phyloP scores from a whole-genome alignment of 2,888 invertebrate species.

The Apotomis betuletana region DNA sequence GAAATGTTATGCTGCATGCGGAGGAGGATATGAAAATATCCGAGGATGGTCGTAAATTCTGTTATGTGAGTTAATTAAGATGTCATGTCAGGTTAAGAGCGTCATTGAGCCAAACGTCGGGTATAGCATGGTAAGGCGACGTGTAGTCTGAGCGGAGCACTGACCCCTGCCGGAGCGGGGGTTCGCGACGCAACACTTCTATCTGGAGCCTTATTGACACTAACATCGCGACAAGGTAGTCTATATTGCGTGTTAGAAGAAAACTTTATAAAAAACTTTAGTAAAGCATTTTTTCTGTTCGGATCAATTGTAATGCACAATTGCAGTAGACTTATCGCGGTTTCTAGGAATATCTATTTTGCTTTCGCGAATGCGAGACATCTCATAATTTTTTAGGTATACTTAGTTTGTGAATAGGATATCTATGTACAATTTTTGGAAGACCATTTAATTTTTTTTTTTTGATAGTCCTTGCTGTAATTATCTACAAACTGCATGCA shows the following conservation, averaged over 20 bases:
- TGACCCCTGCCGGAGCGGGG: slow-evolving; percentile 59
- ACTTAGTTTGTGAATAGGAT: not conserved
- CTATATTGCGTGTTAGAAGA: not conserved
- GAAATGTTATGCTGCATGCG: slow-evolving; percentile 1
- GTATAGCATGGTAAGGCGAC: slow-evolving; percentile 54
- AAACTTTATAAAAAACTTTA: slow-evolving; percentile 16
- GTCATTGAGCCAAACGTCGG: slow-evolving; percentile 41
- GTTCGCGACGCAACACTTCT: slow-evolving; percentile 28
- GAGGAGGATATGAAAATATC: not conserved
- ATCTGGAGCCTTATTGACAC: slow-evolving; percentile 39
- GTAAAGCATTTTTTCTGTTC: not conserved
- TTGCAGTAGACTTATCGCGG: too few relatives aligned
- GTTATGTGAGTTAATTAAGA: slow-evolving; percentile 1
- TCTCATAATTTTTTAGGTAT: not conserved
- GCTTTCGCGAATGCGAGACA: not conserved
- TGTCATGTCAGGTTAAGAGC: slow-evolving; percentile 12
- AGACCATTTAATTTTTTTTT: too few relatives aligned
- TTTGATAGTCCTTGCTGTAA: too few relatives aligned
- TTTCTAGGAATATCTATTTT: not conserved
- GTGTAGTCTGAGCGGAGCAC: slow-evolving; percentile 65
- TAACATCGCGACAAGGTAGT: slow-evolving; percentile 16
- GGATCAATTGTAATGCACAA: not conserved
- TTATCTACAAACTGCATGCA: too few relatives aligned
- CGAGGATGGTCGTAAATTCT: not conserved
- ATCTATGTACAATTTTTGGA: not conserved